phyloP scores from a whole-genome alignment of 2,888 invertebrate species.

The Drosophila subquinaria region DNA sequence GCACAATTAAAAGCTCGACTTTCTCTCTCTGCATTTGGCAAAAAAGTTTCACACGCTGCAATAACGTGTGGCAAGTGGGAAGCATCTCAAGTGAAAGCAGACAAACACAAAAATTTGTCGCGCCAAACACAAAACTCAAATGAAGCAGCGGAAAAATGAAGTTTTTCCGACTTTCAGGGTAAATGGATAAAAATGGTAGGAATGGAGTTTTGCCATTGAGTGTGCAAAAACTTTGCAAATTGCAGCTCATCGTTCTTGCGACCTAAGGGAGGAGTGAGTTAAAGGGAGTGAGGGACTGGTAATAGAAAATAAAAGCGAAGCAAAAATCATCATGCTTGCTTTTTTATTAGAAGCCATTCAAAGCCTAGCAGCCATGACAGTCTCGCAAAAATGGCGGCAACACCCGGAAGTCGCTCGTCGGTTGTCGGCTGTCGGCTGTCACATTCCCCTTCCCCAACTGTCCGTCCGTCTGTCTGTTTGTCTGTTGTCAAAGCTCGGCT shows the following conservation, averaged over 20 bases:
- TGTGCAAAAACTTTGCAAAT: slow-evolving; percentile 76
- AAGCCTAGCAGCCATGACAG: slow-evolving; percentile 63
- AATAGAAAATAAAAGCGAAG: slow-evolving; percentile 76
- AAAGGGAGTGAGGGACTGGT: slow-evolving; percentile 15
- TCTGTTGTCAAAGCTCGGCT: slow-evolving; percentile 47
- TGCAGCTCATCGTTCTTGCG: slow-evolving; percentile 73
- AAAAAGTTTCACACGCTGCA: slow-evolving; percentile 8
- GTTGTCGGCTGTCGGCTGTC: slow-evolving; percentile 29
- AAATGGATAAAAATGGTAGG: neutral
- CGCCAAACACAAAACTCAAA: slow-evolving; percentile 51
- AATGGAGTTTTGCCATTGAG: slow-evolving; percentile 28
- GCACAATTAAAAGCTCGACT: slow-evolving; percentile 49
- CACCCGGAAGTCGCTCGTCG: slow-evolving; percentile 76
- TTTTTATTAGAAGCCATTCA: slow-evolving; percentile 76
- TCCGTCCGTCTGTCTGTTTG: slow-evolving; percentile 3
- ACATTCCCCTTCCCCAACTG: slow-evolving; percentile 6
- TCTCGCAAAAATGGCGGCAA: slow-evolving; percentile 71
- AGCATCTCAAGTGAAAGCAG: slow-evolving; percentile 22
- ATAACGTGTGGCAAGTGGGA: slow-evolving; percentile 10
- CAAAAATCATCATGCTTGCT: slow-evolving; percentile 69
- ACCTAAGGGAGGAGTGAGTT: slow-evolving; percentile 1
- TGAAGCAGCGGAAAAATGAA: slow-evolving; percentile 74
- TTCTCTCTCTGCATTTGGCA: slow-evolving; percentile 27
- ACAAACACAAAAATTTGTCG: slow-evolving; percentile 62
- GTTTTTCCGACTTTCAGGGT: slow-evolving; percentile 61